These are phyloP conservation scores for Rhagonycha fulva DNA, from an alignment of 2,888 invertebrate species.

Conservation along the genomic window DNA sequence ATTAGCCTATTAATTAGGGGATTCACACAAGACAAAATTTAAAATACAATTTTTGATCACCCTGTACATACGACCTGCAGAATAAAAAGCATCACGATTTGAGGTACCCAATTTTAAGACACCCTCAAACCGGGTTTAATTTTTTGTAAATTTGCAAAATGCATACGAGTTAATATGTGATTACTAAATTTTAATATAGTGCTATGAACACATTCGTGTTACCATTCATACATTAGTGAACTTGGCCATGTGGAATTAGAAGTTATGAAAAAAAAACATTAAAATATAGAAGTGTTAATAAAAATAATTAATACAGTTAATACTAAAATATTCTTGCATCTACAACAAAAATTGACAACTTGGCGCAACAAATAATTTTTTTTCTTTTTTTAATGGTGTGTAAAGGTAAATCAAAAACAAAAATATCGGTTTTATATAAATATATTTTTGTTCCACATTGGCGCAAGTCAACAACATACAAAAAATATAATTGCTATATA, in stretches of 20 bases:
- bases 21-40: too few relatives aligned
- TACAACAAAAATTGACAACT: background rate
- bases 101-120: background rate
- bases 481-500: slow-evolving; percentile 53
- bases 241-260: slow-evolving; percentile 58
- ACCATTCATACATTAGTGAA: slow-evolving; percentile 50
- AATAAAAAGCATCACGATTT: background rate
- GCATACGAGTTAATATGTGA: background rate
- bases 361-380: background rate
- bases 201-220: slow-evolving; percentile 49
- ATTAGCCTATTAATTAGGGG: too few relatives aligned
- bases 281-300: slow-evolving; percentile 29
- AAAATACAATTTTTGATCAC: background rate
- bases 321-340: slow-evolving; percentile 19
- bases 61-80: background rate
- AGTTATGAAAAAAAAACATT: slow-evolving; percentile 28
- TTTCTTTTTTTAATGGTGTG: background rate
- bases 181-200: slow-evolving; percentile 44
- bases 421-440: slow-evolving; percentile 51
- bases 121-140: background rate
- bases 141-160: background rate
- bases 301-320: slow-evolving; percentile 29
- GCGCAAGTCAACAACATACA: slow-evolving; percentile 58
- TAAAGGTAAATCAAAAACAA: slow-evolving; percentile 29
- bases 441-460: slow-evolving; percentile 58